phyloP scores from a whole-genome alignment of 23 tunicate genomes.

The Clavelina lepadiformis region DNA sequence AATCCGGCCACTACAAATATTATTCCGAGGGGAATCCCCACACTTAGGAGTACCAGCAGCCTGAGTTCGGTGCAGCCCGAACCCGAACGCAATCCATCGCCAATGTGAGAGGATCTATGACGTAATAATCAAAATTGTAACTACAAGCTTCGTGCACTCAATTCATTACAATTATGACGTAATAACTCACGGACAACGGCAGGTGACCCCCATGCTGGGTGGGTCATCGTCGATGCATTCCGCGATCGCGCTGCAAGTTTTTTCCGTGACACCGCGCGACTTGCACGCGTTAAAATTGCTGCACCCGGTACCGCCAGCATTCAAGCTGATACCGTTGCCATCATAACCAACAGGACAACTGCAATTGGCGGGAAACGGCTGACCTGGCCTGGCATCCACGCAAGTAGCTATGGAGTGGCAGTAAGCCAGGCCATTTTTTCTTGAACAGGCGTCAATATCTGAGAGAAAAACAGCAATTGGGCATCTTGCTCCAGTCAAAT shows the following conservation, averaged over 20 bases:
- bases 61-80: conserved; percentile 26
- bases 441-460: too few relatives aligned
- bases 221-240: conserved; percentile 26
- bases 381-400: too few relatives aligned
- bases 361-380: conserved; percentile 75
- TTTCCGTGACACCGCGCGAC: background rate
- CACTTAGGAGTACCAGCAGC: conserved; percentile 13
- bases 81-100: conserved; percentile 33
- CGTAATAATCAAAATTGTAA: too few relatives aligned
- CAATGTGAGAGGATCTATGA: conserved; percentile 21
- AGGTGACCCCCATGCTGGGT: conserved; percentile 26
- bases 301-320: conserved; percentile 55
- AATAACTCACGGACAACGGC: conserved; percentile 58
- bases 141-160: too few relatives aligned
- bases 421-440: too few relatives aligned
- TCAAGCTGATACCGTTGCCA: conserved; percentile 53
- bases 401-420: too few relatives aligned
- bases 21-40: conserved; percentile 24
- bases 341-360: conserved; percentile 47
- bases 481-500: too few relatives aligned
- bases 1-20: background rate
- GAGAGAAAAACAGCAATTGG: too few relatives aligned
- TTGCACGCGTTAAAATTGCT: conserved; percentile 37
- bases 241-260: conserved; percentile 12
- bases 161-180: background rate